Percentiles rank a stretch among this genome's conserved stretches.
Evolutionary conservation across 1,140 invertebrate species (phyloP).

Genomic region (Pinna nobilis): DNA sequence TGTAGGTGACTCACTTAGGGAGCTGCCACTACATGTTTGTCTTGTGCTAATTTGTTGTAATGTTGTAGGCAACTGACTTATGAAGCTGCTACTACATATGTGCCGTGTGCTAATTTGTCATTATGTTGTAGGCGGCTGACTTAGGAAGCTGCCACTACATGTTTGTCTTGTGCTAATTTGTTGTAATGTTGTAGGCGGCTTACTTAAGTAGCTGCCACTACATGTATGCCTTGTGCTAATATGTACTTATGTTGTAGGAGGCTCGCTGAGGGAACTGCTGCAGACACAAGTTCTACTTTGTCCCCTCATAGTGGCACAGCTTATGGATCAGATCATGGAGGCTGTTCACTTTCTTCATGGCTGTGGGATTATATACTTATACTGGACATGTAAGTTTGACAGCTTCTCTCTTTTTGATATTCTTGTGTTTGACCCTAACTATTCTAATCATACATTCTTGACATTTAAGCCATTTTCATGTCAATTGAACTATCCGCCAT

Average conservation of each 20-base stretch:
- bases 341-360: slow-evolving; percentile 9
- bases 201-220: not conserved
- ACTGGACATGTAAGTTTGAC: slow-evolving; percentile 4
- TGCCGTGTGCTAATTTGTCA: too few species aligned
- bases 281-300: not conserved
- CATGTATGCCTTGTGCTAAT: not conserved
- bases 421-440: too few species aligned
- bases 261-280: not conserved
- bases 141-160: not conserved
- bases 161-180: not conserved
- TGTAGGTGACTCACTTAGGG: too few species aligned
- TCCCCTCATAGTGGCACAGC: slow-evolving; percentile 1
- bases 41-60: too few species aligned
- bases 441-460: too few species aligned
- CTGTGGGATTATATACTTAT: slow-evolving; percentile 10
- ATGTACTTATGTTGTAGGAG: not conserved
- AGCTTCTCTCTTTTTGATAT: not conserved
- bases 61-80: too few species aligned
- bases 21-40: too few species aligned
- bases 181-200: not conserved
- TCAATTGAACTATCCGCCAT: too few species aligned
- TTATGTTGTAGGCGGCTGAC: too few species aligned
- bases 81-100: too few species aligned
- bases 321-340: not conserved
- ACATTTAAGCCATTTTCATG: too few species aligned